These are phyloP conservation scores for Ceratotherium simum DNA, from an alignment of 2,113 vertebrate genomes.

Conservation along the genomic window DNA sequence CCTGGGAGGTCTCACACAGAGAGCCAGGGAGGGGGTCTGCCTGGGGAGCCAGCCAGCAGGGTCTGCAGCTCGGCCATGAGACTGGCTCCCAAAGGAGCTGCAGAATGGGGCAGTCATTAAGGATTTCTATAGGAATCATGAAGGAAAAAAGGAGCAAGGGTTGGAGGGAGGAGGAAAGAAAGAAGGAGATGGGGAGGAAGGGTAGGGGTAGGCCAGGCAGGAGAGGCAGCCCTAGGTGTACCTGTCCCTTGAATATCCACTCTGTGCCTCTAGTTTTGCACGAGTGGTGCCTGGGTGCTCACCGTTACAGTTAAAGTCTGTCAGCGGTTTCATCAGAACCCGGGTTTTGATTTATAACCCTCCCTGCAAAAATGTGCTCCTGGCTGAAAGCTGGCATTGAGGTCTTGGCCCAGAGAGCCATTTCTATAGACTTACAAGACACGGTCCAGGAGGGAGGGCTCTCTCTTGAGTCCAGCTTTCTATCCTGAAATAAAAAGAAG, in stretches of 20 bases:
- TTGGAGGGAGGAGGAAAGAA: not conserved
- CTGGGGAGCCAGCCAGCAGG: not conserved
- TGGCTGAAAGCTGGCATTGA: constrained; percentile 81
- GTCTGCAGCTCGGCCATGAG: not conserved
- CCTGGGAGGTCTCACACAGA: not conserved
- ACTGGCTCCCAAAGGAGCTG: not conserved
- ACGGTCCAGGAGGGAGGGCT: rapidly evolving
- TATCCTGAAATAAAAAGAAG: not conserved
- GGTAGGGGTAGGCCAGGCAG: not conserved
- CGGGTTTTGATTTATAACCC: constrained; percentile 86
- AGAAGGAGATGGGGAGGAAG: not conserved
- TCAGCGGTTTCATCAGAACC: constrained; percentile 86
- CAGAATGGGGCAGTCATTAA: not conserved
- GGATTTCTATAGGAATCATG: not conserved
- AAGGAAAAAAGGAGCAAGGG: not conserved
- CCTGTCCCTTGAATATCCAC: not conserved
- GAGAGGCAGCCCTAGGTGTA: not conserved
- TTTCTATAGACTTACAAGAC: constrained; percentile 63
- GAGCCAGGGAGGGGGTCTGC: not conserved
- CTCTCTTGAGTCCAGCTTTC: not conserved
- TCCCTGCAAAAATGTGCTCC: constrained; percentile 80
- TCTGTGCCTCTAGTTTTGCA: constrained; percentile 67
- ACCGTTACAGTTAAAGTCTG: constrained; percentile 83
- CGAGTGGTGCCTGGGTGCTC: constrained; percentile 76
- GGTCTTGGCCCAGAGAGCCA: constrained; percentile 77